Percentiles rank a stretch among this genome's conserved stretches.
Evolutionary conservation across 1,140 invertebrate species (phyloP).

Genomic region (Bombus affinis): DNA sequence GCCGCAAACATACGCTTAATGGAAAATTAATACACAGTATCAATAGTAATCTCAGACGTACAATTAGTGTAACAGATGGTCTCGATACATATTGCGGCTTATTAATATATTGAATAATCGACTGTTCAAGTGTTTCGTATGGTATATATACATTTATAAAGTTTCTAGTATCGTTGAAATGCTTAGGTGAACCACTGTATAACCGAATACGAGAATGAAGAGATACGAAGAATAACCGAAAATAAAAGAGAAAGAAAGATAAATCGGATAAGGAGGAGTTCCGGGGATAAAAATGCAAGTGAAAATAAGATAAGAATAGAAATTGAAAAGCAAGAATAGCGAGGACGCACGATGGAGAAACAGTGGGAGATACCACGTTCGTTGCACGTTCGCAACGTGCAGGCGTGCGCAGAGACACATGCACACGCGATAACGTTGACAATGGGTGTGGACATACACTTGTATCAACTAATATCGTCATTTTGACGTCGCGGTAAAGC

Average conservation of each 20-base stretch:
- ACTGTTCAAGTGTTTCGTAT: too few relatives aligned
- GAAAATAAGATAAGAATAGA: slow-evolving; percentile 25
- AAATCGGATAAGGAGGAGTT: not conserved
- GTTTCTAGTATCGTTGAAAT: too few relatives aligned
- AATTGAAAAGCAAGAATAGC: slow-evolving; percentile 1
- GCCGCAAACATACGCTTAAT: too few relatives aligned
- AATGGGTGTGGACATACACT: not conserved
- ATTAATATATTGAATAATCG: too few relatives aligned
- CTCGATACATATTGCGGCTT: too few relatives aligned
- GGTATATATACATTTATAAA: too few relatives aligned
- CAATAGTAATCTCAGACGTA: too few relatives aligned
- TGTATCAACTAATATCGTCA: slow-evolving; percentile 61
- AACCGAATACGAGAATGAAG: not conserved
- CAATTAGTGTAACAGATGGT: too few relatives aligned
- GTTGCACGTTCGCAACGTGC: slow-evolving; percentile 41
- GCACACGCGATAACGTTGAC: slow-evolving; percentile 14
- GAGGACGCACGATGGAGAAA: slow-evolving; percentile 31
- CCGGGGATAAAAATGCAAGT: not conserved
- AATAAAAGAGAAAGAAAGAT: not conserved
- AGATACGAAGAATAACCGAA: not conserved
- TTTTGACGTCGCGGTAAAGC: slow-evolving; percentile 60
- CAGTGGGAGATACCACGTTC: slow-evolving; percentile 27
- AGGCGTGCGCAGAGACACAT: not conserved
- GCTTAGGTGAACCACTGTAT: too few relatives aligned
- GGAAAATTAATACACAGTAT: too few relatives aligned